phyloP scores from a whole-genome alignment of 1,140 invertebrate genomes.

The Drosophila serrata region DNA sequence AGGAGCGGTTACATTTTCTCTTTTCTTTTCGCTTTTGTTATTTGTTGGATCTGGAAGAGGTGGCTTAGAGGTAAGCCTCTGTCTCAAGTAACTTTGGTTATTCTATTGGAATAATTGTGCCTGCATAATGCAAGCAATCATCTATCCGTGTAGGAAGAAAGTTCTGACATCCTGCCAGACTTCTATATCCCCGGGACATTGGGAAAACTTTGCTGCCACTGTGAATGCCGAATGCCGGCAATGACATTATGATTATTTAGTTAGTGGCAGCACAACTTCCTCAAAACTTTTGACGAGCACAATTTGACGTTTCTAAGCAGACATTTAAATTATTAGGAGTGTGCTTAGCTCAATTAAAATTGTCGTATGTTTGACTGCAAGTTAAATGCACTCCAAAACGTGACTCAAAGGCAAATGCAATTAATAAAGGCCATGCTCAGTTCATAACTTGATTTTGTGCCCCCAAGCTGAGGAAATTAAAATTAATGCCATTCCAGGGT shows the following conservation, averaged over 20 bases:
- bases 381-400: slow-evolving; percentile 34
- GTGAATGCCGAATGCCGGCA: slow-evolving; percentile 2
- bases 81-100: neutral
- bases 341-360: slow-evolving; percentile 15
- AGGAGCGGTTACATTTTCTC: neutral
- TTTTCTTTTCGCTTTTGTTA: slow-evolving; percentile 15
- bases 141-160: slow-evolving; percentile 2
- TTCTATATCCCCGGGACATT: neutral
- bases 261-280: slow-evolving; percentile 17
- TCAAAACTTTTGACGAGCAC: slow-evolving; percentile 6
- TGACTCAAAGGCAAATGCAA: slow-evolving; percentile 45
- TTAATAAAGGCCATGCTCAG: slow-evolving; percentile 18
- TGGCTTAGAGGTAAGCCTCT: slow-evolving; percentile 20
- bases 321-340: slow-evolving; percentile 29
- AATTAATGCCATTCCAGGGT: slow-evolving; percentile 20
- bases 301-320: neutral
- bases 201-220: slow-evolving; percentile 9
- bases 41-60: slow-evolving; percentile 8
- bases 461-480: slow-evolving; percentile 24
- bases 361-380: slow-evolving; percentile 7
- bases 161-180: neutral
- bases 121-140: slow-evolving; percentile 22
- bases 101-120: slow-evolving; percentile 27
- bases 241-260: slow-evolving; percentile 30
- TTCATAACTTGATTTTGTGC: slow-evolving; percentile 32